A percentile compares a stretch with the other conserved stretches of the same genome.
Conservation (phyloP, 2,797 vertebrate genomes). For the Ataeniobius toweri region DNA sequence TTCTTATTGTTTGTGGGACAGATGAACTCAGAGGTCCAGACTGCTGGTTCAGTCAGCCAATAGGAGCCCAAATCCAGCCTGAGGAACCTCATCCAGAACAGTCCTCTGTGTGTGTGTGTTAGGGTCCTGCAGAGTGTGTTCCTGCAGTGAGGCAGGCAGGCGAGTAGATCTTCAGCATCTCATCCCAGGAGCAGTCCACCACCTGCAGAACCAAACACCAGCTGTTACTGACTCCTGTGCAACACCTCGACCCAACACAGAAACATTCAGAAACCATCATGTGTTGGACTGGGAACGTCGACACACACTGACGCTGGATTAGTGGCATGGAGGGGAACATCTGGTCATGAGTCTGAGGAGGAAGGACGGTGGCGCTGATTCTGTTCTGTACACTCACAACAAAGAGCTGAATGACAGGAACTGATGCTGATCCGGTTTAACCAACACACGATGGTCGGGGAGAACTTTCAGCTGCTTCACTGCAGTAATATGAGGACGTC, state of each 20-base stretch:
- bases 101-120: background rate
- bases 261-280: background rate
- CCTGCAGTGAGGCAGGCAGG: slow-evolving; percentile 80
- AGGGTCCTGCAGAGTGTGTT: background rate
- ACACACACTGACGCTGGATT: no score
- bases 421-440: background rate
- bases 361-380: background rate
- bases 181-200: slow-evolving; percentile 96
- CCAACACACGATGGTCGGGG: no score
- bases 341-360: background rate
- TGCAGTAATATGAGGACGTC: no score
- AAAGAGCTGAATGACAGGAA: background rate
- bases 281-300: background rate
- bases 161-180: slow-evolving; percentile 92
- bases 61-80: background rate
- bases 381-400: background rate
- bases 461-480: no score
- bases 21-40: background rate
- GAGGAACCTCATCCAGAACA: background rate
- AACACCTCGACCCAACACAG: no score
- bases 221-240: background rate
- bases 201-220: slow-evolving; percentile 78
- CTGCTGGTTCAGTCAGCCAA: background rate
- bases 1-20: background rate
- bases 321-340: no score